Conservation (phyloP, 2,797 vertebrate genomes). For the Acomys russatus region DNA sequence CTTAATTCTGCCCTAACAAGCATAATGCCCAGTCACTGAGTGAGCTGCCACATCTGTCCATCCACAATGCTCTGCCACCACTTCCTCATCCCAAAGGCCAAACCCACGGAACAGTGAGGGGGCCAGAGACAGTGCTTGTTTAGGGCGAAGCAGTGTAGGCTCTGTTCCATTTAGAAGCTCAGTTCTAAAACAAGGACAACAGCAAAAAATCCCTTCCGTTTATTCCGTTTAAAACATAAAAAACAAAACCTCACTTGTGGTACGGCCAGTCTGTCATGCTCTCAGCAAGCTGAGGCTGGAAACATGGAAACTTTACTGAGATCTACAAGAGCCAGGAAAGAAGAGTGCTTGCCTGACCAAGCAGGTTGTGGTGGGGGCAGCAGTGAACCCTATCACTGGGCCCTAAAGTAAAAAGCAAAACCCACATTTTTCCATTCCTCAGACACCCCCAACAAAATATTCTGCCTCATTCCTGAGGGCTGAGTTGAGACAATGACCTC, state of each 20-base stretch:
- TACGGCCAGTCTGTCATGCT: not conserved
- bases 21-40: not conserved
- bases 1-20: not conserved
- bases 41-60: not conserved
- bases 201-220: constrained; percentile 9
- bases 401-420: not conserved
- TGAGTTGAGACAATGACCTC: not conserved
- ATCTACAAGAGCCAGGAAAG: not conserved
- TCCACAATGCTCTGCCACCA: not conserved
- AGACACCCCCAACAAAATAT: not conserved
- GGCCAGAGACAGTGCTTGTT: not conserved
- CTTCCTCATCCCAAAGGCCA: not conserved
- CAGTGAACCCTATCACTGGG: not conserved
- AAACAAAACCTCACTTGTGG: not conserved
- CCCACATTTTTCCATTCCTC: not conserved
- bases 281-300: constrained; percentile 44
- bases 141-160: not conserved
- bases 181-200: not conserved
- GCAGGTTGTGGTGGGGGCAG: not conserved
- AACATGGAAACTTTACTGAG: not conserved
- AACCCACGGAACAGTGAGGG: not conserved
- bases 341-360: not conserved
- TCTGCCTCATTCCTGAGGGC: not conserved
- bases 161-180: not conserved
- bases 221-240: not conserved